These are phyloP conservation scores for Sturnira hondurensis DNA, from an alignment of 2,113 vertebrate genomes.

Conservation along the genomic window DNA sequence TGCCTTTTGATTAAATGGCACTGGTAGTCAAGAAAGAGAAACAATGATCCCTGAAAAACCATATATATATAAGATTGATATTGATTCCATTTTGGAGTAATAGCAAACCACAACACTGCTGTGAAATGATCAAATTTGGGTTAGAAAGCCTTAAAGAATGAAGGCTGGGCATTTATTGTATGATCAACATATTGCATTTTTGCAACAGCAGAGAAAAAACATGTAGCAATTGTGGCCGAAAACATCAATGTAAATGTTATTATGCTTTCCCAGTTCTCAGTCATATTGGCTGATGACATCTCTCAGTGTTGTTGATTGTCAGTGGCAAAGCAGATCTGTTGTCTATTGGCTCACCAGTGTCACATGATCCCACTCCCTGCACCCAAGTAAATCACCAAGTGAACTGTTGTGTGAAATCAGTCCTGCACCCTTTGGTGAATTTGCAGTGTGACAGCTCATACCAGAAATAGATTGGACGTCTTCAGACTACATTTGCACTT, in stretches of 20 bases:
- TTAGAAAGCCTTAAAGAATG: constrained; percentile 65
- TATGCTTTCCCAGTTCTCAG: constrained; percentile 63
- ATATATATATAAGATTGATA: constrained; percentile 23
- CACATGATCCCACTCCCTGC: constrained; percentile 53
- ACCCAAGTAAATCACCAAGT: constrained; percentile 54
- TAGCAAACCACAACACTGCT: constrained; percentile 41
- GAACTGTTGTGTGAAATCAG: constrained; percentile 72
- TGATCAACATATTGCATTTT: constrained; percentile 67
- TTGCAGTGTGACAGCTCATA: constrained; percentile 44
- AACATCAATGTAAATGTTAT: constrained; percentile 75
- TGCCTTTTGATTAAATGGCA: constrained; percentile 57
- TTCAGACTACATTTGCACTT: constrained; percentile 31
- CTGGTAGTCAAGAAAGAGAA: constrained; percentile 50
- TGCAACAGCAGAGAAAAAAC: constrained; percentile 51
- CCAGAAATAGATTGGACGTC: constrained; percentile 9
- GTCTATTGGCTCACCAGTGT: constrained; percentile 45
- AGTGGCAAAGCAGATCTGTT: constrained; percentile 19
- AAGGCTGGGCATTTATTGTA: constrained; percentile 64
- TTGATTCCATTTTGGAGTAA: constrained; percentile 58
- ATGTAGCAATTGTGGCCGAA: constrained; percentile 50
- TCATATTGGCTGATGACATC: constrained; percentile 65
- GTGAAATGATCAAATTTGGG: constrained; percentile 66
- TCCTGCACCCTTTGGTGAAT: constrained; percentile 61
- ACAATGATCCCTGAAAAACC: constrained; percentile 43
- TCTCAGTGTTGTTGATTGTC: constrained; percentile 32